Percentiles rank a stretch among this genome's conserved stretches.
Conservation (phyloP, 2,113 vertebrate genomes). For the Eulemur macaco region DNA sequence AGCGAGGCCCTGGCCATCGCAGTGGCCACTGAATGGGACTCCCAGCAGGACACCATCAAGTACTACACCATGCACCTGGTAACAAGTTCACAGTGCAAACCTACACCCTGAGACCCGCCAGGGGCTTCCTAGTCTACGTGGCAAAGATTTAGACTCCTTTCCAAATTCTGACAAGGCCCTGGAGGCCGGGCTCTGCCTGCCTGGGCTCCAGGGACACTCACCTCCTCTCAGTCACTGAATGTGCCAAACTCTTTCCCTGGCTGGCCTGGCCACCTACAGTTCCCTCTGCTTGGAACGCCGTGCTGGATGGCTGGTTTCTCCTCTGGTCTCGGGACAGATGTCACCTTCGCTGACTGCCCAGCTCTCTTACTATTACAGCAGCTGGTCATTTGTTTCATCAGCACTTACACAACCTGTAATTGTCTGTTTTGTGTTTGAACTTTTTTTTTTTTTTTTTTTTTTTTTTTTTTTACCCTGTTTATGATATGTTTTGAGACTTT, state of each 20-base stretch:
- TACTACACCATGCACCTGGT: slow-evolving; percentile 98
- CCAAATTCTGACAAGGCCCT: neutral
- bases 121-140: neutral
- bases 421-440: neutral
- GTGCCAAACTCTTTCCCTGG: neutral
- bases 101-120: neutral
- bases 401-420: neutral
- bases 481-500: too few species aligned
- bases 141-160: neutral
- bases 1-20: slow-evolving; percentile 94
- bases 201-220: neutral
- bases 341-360: neutral
- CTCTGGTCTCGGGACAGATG: neutral
- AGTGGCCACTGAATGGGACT: slow-evolving; percentile 97
- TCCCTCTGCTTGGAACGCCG: neutral
- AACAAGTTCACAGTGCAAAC: neutral
- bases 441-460: neutral
- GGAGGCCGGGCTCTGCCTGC: neutral
- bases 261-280: neutral
- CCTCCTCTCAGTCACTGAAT: neutral
- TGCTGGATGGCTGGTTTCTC: neutral
- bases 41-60: slow-evolving; percentile 94
- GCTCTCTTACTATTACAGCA: neutral
- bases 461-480: too few species aligned
- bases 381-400: neutral